These are phyloP conservation scores for Drosophila borealis DNA, from an alignment of 2,888 invertebrate species.

Conservation along the genomic window DNA sequence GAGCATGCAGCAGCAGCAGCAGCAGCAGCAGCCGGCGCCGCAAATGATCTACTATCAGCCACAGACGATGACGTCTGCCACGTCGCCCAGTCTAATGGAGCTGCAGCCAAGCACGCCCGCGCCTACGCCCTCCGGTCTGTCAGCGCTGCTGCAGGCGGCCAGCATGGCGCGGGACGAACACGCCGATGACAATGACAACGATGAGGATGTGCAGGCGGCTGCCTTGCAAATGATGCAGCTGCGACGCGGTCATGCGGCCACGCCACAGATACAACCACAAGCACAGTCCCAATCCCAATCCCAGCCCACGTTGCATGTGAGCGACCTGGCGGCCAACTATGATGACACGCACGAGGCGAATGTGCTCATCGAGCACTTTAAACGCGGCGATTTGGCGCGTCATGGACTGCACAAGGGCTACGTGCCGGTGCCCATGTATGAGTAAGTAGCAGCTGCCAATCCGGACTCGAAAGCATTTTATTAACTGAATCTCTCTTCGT, in stretches of 20 bases:
- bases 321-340: slow-evolving; percentile 74
- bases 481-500: slow-evolving; percentile 1
- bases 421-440: slow-evolving; percentile 84
- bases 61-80: slow-evolving; percentile 1
- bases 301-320: slow-evolving; percentile 60
- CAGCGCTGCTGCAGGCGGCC: slow-evolving; percentile 84
- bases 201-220: slow-evolving; percentile 72
- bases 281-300: slow-evolving; percentile 4
- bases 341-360: slow-evolving; percentile 77
- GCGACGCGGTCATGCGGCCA: slow-evolving; percentile 59
- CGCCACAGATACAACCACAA: slow-evolving; percentile 11
- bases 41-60: slow-evolving; percentile 56
- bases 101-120: slow-evolving; percentile 33
- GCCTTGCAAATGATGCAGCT: slow-evolving; percentile 78
- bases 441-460: slow-evolving; percentile 68
- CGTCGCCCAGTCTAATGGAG: slow-evolving; percentile 37
- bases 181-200: slow-evolving; percentile 53
- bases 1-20: slow-evolving; percentile 65
- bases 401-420: slow-evolving; percentile 81
- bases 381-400: slow-evolving; percentile 76
- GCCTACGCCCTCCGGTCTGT: slow-evolving; percentile 62
- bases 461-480: background rate
- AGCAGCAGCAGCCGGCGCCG: slow-evolving; percentile 34
- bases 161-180: slow-evolving; percentile 81
- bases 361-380: slow-evolving; percentile 80